Evolutionary conservation across 2,888 invertebrate species (phyloP).

Genomic region (Siphlonurus alternatus): DNA sequence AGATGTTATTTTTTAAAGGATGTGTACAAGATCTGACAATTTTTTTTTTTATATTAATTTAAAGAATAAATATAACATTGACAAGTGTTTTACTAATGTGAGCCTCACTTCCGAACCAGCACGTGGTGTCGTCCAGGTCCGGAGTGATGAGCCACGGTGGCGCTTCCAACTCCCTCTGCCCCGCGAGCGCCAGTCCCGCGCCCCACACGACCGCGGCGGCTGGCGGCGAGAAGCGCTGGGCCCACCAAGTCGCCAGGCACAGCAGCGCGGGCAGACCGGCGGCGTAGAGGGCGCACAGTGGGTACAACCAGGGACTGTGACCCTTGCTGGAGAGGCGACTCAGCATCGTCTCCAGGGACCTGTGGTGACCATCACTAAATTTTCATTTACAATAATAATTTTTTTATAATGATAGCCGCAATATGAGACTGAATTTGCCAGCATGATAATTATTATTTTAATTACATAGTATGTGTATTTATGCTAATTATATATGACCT

Average conservation of each 20-base stretch:
- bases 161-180: background rate
- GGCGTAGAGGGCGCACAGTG: background rate
- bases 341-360: background rate
- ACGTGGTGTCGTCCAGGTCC: background rate
- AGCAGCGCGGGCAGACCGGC: background rate
- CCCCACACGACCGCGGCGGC: background rate
- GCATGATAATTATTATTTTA: no score
- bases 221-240: background rate
- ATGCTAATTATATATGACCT: no score
- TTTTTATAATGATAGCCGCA: no score
- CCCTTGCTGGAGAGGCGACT: background rate
- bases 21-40: no score
- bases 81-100: no score
- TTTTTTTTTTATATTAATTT: no score
- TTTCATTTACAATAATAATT: no score
- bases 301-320: background rate
- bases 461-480: no score
- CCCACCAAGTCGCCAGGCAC: background rate
- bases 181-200: background rate
- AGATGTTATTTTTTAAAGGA: no score
- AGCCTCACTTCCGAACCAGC: background rate
- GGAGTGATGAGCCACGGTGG: background rate
- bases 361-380: no score
- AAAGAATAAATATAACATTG: no score
- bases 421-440: no score